Evolutionary conservation across 2,113 vertebrate genomes (phyloP), one percentile per base, ranked within the genome.

Genomic region (Aegithalos caudatus): DNA sequence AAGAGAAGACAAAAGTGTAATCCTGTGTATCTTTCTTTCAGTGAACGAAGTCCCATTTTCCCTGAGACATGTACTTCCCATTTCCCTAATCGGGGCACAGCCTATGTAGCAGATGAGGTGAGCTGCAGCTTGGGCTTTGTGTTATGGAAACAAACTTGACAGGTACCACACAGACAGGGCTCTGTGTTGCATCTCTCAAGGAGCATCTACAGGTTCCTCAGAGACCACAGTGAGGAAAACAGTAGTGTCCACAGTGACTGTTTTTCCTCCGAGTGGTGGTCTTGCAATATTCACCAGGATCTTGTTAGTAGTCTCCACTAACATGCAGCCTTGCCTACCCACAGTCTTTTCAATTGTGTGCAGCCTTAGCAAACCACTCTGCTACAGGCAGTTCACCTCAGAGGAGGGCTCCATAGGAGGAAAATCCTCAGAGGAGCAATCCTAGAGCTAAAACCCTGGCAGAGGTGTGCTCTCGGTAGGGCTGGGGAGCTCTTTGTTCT

Each of bases 271-370:
- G 27, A 47, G 38, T 37, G 29, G 3, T 45, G 25, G 4, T 40
- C 51, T 71, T 62, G 27, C 25, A n/a, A 3, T 47, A 21, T 51
- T 84, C 60, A 54, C 21, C 24, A n/a, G 17, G 38, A 62, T 48
- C 48, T 74, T 23, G 27, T 67, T 33, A 71, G 38, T 7, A 77
- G 54, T 69, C 50, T 60, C 42, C 29, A 54, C 25, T 38, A 72
- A 44, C 21, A 54, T 47, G 35, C 23, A 81, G 23, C 31, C 67
- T 51, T 58, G 23, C 47, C 51, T 69, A 16, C 11, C 23, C 2
- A 0, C 1, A 0, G 7, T 4, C 3, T 72, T 21, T 83, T 62
- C 1, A 6, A 1, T 47, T 51, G 14, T 12, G 1, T 40, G 31
- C 20, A 38, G 11, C 40, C 54, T 70, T 8, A 4, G 42, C 48